These are phyloP conservation scores for Limnothrissa miodon DNA, from an alignment of 2,113 vertebrate species.

Conservation along the genomic window DNA sequence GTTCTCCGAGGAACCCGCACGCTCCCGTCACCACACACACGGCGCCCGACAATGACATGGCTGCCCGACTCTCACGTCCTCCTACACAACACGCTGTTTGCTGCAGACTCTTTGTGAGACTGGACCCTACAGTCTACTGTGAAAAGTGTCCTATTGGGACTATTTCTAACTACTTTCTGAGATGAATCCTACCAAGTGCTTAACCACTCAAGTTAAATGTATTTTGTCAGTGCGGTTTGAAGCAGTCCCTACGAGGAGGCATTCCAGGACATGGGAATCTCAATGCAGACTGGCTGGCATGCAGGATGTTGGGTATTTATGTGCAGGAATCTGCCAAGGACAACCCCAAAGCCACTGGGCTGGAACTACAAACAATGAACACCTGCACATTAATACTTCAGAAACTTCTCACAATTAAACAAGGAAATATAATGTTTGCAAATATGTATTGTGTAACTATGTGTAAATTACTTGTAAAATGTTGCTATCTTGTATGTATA, in stretches of 20 bases:
- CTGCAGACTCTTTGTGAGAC: not conserved
- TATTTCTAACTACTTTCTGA: too few species aligned
- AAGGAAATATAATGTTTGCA: too few species aligned
- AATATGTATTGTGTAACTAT: too few species aligned
- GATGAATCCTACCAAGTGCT: not conserved
- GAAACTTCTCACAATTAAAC: too few species aligned
- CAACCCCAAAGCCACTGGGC: constrained; percentile 28
- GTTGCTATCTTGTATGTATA: too few species aligned
- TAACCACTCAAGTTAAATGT: constrained; percentile 14
- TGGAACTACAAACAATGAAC: constrained; percentile 1
- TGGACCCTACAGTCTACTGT: not conserved
- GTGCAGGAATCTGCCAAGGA: constrained; percentile 44
- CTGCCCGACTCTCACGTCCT: constrained; percentile 5
- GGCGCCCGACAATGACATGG: constrained; percentile 72
- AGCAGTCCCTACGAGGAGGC: constrained; percentile 16
- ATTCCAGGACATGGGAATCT: constrained; percentile 27
- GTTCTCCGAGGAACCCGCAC: constrained; percentile 83
- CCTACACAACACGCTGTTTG: not conserved
- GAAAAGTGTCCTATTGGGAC: not conserved
- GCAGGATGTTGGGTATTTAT: constrained; percentile 33
- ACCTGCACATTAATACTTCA: too few species aligned
- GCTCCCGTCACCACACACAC: constrained; percentile 88
- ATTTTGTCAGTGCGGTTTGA: constrained; percentile 27
- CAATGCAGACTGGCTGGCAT: not conserved
- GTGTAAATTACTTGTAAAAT: too few species aligned